phyloP scores from a whole-genome alignment of 2,888 invertebrate species.

The Torymus auratus region DNA sequence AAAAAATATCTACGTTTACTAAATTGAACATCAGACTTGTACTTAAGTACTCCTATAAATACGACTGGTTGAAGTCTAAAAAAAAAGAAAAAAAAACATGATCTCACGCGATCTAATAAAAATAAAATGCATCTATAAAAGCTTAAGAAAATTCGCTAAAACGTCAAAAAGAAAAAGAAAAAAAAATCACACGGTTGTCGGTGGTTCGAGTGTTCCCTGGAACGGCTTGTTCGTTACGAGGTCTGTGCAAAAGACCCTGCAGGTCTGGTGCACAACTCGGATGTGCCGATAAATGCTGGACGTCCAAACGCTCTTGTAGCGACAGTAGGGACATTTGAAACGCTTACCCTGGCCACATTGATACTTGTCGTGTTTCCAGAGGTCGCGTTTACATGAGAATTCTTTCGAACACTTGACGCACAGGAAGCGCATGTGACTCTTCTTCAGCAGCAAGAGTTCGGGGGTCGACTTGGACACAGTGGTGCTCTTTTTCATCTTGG shows the following conservation, averaged over 20 bases:
- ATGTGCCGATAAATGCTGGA: constrained; percentile 68
- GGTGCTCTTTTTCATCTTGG: too few relatives aligned
- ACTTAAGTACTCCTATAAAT: too few relatives aligned
- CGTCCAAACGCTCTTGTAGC: constrained; percentile 56
- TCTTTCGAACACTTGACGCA: constrained; percentile 70
- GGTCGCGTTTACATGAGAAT: constrained; percentile 69
- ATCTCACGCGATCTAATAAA: too few relatives aligned
- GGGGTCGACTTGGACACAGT: too few relatives aligned
- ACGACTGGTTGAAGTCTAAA: too few relatives aligned
- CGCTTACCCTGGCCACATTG: constrained; percentile 77
- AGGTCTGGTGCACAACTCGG: constrained; percentile 64
- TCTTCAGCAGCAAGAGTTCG: constrained; percentile 16
- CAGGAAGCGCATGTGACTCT: constrained; percentile 54
- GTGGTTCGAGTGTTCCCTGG: neutral
- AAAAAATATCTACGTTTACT: too few relatives aligned
- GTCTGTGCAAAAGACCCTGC: constrained; percentile 59
- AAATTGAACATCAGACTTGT: too few relatives aligned
- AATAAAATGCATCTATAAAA: too few relatives aligned
- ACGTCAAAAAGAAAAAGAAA: neutral
- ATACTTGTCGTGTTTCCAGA: constrained; percentile 76
- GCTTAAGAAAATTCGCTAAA: neutral
- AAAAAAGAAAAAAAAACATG: too few relatives aligned
- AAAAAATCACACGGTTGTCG: neutral
- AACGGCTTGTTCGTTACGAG: constrained; percentile 18
- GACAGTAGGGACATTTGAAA: constrained; percentile 77